Percentiles rank a stretch among this genome's conserved stretches.
These are phyloP conservation scores for Gnathonemus echidnorhynchus DNA, from an alignment of 2,113 vertebrate species.

Conservation along the genomic window DNA sequence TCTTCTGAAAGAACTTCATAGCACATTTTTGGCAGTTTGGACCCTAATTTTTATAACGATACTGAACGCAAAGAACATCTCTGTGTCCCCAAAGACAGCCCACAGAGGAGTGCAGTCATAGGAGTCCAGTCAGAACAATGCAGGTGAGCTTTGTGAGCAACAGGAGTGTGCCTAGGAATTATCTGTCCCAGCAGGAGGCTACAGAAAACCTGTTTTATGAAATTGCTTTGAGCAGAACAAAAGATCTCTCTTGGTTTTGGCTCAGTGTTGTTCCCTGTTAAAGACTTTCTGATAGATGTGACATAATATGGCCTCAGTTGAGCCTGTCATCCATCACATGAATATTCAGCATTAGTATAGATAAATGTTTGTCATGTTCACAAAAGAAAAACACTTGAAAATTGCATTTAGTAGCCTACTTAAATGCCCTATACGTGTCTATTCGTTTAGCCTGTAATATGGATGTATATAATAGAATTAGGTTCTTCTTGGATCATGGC, in stretches of 20 bases:
- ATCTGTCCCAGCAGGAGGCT: background rate
- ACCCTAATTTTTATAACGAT: background rate
- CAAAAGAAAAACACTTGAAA: background rate
- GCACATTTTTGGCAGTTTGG: background rate
- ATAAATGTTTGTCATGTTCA: background rate
- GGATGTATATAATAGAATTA: background rate
- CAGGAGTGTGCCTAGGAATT: background rate
- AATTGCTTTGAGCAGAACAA: background rate
- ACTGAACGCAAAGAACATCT: background rate
- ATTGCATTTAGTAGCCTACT: background rate
- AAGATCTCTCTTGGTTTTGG: background rate
- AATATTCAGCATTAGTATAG: background rate
- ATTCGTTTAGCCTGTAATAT: background rate
- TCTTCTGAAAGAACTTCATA: background rate
- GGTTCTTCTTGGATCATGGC: background rate
- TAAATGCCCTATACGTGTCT: background rate
- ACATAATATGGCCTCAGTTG: background rate
- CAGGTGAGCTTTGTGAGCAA: background rate
- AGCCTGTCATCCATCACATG: background rate
- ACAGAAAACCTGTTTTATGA: background rate
- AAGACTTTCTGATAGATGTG: background rate
- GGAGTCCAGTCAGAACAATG: background rate
- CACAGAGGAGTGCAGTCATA: background rate
- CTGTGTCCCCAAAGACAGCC: background rate
- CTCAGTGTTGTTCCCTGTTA: background rate